Conservation (phyloP, 2,113 vertebrate species). For the Albula goreensis region DNA sequence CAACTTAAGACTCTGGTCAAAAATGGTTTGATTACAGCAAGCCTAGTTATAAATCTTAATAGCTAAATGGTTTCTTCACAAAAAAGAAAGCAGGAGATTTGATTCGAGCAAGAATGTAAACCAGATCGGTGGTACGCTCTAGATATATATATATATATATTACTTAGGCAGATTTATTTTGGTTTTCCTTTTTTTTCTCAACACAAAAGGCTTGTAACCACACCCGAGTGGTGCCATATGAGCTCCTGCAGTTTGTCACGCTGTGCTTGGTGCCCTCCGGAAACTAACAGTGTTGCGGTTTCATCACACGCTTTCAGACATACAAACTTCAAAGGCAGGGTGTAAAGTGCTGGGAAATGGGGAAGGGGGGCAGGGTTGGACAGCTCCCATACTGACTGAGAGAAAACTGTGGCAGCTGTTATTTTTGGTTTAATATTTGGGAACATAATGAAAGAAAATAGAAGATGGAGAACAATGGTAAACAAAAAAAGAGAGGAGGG, state of each 20-base stretch:
- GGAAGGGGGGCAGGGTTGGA: slow-evolving; percentile 34
- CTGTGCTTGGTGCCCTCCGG: slow-evolving; percentile 55
- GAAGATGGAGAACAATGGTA: slow-evolving; percentile 27
- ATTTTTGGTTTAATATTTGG: slow-evolving; percentile 40
- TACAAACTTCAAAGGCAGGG: slow-evolving; percentile 37
- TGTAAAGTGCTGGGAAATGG: slow-evolving; percentile 35
- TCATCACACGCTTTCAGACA: slow-evolving; percentile 43
- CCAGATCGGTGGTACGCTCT: slow-evolving; percentile 52
- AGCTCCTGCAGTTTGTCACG: slow-evolving; percentile 56
- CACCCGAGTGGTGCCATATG: slow-evolving; percentile 58
- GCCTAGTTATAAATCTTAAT: neutral
- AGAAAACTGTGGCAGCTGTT: slow-evolving; percentile 44
- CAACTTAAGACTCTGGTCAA: slow-evolving; percentile 8
- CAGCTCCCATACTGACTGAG: slow-evolving; percentile 52
- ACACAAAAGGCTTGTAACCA: slow-evolving; percentile 69
- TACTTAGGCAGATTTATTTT: slow-evolving; percentile 66
- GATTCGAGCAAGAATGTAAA: slow-evolving; percentile 32
- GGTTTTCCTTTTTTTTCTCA: slow-evolving; percentile 61
- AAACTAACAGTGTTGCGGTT: slow-evolving; percentile 56
- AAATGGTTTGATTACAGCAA: neutral
- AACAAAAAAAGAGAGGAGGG: slow-evolving; percentile 35
- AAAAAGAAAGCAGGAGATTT: slow-evolving; percentile 4
- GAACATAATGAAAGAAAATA: slow-evolving; percentile 42
- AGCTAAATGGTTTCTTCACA: neutral
- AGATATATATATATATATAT: slow-evolving; percentile 45